Evolutionary conservation across 2,888 invertebrate genomes (phyloP).

Genomic region (Itoplectis maculator): DNA sequence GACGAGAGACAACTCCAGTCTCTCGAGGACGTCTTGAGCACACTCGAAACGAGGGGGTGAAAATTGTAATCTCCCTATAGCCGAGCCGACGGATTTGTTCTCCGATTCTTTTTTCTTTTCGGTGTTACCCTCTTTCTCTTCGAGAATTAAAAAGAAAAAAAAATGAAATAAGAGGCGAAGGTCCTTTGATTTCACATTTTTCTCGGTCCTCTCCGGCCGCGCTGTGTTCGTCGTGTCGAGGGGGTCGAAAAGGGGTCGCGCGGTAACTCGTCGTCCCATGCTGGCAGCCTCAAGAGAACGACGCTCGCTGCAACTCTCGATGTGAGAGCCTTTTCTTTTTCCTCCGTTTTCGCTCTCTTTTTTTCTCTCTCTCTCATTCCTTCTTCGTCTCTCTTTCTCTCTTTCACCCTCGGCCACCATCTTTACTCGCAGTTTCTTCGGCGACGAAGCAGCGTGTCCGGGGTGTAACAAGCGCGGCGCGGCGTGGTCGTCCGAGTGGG

Average conservation of each 20-base stretch:
- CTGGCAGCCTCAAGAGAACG: constrained; percentile 3
- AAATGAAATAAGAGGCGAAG: background rate
- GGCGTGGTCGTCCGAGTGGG: background rate
- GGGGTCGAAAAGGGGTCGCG: background rate
- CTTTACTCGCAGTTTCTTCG: constrained; percentile 15
- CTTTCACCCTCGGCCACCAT: constrained; percentile 19
- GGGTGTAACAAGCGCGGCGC: constrained; percentile 33
- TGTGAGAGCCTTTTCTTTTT: constrained; percentile 16
- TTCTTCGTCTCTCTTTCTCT: too few relatives aligned
- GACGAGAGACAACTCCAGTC: background rate
- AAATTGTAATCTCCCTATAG: constrained; percentile 46
- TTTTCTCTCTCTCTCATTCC: background rate
- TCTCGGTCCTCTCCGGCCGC: background rate
- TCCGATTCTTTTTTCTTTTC: background rate
- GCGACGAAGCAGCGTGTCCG: background rate
- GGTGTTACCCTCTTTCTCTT: background rate
- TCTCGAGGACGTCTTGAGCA: constrained; percentile 35
- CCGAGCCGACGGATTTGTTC: background rate
- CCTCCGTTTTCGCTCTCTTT: background rate
- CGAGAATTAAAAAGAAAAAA: background rate
- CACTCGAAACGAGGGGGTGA: constrained; percentile 8
- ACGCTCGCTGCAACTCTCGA: background rate
- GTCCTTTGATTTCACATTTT: constrained; percentile 12
- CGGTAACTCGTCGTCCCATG: background rate
- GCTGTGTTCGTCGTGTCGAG: background rate